Base-by-base conservation (phyloP, 2,113 vertebrate species). In the Chlorocebus sabaeus region DNA sequence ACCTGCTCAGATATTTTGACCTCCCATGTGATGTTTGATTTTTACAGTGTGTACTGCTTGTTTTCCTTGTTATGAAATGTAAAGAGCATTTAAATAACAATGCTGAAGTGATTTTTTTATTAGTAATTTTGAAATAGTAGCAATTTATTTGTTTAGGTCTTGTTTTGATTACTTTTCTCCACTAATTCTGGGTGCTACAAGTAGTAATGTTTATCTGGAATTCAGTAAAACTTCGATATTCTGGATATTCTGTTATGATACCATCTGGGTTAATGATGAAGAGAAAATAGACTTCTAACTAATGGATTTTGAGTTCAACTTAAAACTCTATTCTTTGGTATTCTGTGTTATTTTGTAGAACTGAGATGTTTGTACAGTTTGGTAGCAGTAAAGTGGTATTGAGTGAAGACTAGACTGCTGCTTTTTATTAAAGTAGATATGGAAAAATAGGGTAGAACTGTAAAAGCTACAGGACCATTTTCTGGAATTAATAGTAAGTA, bases 271-370 rank as follows among this genome's bases (percentile, higher is more conserved):
- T 61, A 61, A 45, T 75, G 45, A 70, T 75, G 48, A 80, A 84
- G 32, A 76, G 52, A 80, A 85, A 76, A 32, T 75, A 91, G 70
- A 81, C 5, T 72, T 95, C 52, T 57, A 72, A 61, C 22, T 85
- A 68, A 11, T 50, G 6, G 23, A 22, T 78, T 95, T 95, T 86
- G 10, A 96, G 18, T 96, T 30, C 50, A 81, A 40, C 12, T 43
- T 75, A 64, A 93, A 88, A 88, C 92, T 78, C 25, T 80, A 2
- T 20, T n/a, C 30, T 96, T 89, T 92, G 35, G 18, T 81, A 45
- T 84, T 84, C 22, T 55, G 5, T n/a, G 48, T 86, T 85, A 81
- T 52, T 64, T 57, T 96, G 43, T 89, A 95, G 32, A 93, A 93
- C 38, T 70, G 57, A 90, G 4, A 8, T 68, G 0, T 79, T 14